phyloP scores from a whole-genome alignment of 2,113 vertebrate species.

The Motacilla tschutschensis region DNA sequence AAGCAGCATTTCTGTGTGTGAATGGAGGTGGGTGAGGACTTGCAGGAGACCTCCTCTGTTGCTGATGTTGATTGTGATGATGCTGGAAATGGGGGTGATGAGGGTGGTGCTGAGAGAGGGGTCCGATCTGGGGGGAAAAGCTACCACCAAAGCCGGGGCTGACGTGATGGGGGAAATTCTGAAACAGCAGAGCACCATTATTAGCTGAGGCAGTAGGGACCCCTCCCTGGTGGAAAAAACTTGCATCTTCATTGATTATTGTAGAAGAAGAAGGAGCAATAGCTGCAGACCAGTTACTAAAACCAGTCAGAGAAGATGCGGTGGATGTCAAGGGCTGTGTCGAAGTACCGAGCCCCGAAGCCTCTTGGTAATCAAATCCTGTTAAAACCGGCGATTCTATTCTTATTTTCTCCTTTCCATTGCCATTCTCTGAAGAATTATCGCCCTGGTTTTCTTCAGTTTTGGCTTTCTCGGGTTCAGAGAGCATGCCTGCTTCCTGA shows the following conservation, averaged over 20 bases:
- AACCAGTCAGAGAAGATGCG: conserved; percentile 92
- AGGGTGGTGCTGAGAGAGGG: conserved; percentile 94
- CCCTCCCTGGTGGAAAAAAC: conserved; percentile 91
- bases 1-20: conserved; percentile 92
- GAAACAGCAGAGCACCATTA: conserved; percentile 94
- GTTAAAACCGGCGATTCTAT: conserved; percentile 93
- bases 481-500: conserved; percentile 88
- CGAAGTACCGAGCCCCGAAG: conserved; percentile 87
- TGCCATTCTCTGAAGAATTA: conserved; percentile 85
- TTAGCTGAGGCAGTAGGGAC: conserved; percentile 88
- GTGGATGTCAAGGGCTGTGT: conserved; percentile 90
- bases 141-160: conserved; percentile 94
- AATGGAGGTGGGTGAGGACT: conserved; percentile 94
- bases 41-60: conserved; percentile 92
- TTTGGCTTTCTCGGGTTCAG: conserved; percentile 87
- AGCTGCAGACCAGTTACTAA: conserved; percentile 97
- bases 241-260: conserved; percentile 93
- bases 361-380: conserved; percentile 95
- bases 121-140: conserved; percentile 96
- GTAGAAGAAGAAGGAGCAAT: conserved; percentile 93
- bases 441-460: conserved; percentile 87
- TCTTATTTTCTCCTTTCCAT: conserved; percentile 90
- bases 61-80: conserved; percentile 96
- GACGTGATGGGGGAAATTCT: conserved; percentile 96
- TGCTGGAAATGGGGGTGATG: conserved; percentile 96